Evolutionary conservation across 2,797 vertebrate species (phyloP).

Genomic region (Garrulus glandarius): DNA sequence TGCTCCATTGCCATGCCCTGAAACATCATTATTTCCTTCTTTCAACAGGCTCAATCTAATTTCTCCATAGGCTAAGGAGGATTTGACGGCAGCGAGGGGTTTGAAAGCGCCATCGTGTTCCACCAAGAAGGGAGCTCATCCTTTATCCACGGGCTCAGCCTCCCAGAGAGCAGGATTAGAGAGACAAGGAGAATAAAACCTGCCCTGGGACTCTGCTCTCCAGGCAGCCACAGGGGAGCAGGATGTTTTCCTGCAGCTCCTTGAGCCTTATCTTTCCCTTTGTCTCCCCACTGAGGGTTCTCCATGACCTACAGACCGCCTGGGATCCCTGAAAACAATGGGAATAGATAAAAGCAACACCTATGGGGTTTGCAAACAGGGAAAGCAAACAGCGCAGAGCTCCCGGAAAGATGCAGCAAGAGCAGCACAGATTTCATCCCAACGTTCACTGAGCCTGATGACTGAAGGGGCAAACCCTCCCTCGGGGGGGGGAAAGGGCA

Average conservation of each 20-base stretch:
- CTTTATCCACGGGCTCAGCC: neutral
- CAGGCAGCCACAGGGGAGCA: neutral
- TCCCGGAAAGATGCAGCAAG: neutral
- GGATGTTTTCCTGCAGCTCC: neutral
- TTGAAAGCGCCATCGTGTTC: neutral
- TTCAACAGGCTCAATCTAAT: neutral
- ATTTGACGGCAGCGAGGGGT: neutral
- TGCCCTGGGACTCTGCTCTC: neutral
- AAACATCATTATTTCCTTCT: neutral
- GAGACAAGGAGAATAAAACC: neutral
- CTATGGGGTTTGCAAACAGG: neutral
- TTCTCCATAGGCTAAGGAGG: neutral
- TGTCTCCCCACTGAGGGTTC: neutral
- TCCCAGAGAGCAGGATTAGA: neutral
- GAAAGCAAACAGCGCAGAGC: neutral
- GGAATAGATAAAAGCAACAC: neutral
- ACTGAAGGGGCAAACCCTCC: neutral
- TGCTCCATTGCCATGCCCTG: neutral
- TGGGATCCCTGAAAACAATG: neutral
- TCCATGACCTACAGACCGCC: neutral
- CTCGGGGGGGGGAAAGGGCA: neutral
- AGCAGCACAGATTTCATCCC: neutral
- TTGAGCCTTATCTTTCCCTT: neutral
- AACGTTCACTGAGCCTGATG: fast-evolving
- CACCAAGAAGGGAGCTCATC: neutral